Percentiles rank a stretch among this genome's conserved stretches.
Conservation (phyloP, 1,140 invertebrate genomes). For the Drosophila baimaii region DNA sequence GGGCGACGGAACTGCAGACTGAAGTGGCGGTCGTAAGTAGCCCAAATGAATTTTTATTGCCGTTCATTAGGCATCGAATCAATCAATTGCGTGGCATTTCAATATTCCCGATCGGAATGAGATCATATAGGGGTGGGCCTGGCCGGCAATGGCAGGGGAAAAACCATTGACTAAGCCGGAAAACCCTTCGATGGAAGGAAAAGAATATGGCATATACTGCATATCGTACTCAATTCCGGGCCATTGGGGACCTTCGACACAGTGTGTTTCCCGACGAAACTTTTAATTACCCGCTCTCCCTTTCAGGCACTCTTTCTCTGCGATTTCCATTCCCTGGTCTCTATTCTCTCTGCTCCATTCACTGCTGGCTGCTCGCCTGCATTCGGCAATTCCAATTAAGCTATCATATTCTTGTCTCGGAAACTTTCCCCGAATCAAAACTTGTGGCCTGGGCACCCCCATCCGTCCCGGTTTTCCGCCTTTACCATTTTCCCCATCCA, state of each 20-base stretch:
- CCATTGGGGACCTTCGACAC: conserved; percentile 37
- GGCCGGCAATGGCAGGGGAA: neutral
- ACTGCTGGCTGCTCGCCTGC: conserved; percentile 18
- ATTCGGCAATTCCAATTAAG: conserved; percentile 59
- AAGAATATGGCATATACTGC: neutral
- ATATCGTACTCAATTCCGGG: conserved; percentile 17
- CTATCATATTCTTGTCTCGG: conserved; percentile 58
- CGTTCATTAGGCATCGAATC: conserved; percentile 55
- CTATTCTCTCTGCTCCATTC: conserved; percentile 14
- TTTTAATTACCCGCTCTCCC: conserved; percentile 51
- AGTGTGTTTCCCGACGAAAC: conserved; percentile 37
- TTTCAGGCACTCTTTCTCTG: conserved; percentile 11
- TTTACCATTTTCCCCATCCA: neutral
- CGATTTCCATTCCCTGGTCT: conserved; percentile 22
- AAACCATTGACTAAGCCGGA: conserved; percentile 10
- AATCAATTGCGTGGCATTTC: conserved; percentile 54
- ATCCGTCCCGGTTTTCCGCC: neutral
- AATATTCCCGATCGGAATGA: conserved; percentile 30
- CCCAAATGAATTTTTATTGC: conserved; percentile 61
- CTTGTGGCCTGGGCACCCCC: conserved; percentile 35
- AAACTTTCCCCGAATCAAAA: conserved; percentile 57
- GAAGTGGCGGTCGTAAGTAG: conserved; percentile 32
- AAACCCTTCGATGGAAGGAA: conserved; percentile 15
- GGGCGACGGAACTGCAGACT: neutral
- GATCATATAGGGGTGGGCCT: conserved; percentile 45